These are phyloP conservation scores for Thamnophis sirtalis DNA, from an alignment of 2,113 vertebrate species.

Conservation along the genomic window DNA sequence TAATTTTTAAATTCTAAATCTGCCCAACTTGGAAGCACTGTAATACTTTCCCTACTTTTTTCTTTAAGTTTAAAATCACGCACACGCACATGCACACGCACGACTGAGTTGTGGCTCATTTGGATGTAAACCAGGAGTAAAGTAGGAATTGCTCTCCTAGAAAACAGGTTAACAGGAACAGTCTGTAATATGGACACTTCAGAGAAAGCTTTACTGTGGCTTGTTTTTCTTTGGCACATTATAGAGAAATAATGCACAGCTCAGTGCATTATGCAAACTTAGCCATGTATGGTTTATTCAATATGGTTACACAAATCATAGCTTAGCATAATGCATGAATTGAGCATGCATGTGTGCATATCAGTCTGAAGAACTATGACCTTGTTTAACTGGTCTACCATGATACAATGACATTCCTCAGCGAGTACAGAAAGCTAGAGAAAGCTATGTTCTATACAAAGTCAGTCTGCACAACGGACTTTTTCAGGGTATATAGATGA, in stretches of 20 bases:
- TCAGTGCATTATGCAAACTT: background rate
- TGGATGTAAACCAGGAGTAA: background rate
- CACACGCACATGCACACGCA: background rate
- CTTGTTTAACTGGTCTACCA: background rate
- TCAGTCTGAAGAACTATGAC: background rate
- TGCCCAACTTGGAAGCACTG: background rate
- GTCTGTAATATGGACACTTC: background rate
- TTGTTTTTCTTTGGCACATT: background rate
- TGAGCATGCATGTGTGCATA: background rate
- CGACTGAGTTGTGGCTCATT: background rate
- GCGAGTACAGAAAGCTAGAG: slow-evolving; percentile 17
- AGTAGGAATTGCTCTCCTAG: background rate
- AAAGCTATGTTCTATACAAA: slow-evolving; percentile 12
- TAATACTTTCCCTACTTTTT: background rate
- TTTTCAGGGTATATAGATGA: background rate
- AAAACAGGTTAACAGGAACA: background rate
- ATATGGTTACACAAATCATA: background rate
- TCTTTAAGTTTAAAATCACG: background rate
- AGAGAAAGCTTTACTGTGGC: background rate
- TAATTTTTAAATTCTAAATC: background rate
- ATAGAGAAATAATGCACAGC: background rate
- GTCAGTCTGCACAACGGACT: slow-evolving; percentile 9
- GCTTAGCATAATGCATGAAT: background rate
- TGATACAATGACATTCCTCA: background rate
- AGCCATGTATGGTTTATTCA: background rate